These are phyloP conservation scores for Calliphora vicina DNA, from an alignment of 1,140 invertebrate genomes.

Conservation along the genomic window DNA sequence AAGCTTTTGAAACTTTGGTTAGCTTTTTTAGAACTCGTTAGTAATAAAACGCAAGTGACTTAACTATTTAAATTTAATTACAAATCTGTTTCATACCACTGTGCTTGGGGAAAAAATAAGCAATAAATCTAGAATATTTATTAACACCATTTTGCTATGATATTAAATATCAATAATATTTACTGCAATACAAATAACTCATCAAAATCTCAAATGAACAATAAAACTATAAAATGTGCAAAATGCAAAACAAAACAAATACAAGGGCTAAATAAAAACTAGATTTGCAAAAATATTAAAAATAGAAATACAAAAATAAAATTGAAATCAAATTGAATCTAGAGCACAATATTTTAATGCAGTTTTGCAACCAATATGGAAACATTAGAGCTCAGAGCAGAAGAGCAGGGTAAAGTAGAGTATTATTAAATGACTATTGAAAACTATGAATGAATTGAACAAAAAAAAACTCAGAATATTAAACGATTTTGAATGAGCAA, in stretches of 20 bases:
- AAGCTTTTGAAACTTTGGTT: too few species aligned
- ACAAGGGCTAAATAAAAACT: conserved; percentile 1
- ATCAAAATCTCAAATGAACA: conserved; percentile 26
- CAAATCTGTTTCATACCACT: neutral
- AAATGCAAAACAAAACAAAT: neutral
- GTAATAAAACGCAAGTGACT: too few species aligned
- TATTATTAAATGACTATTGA: neutral
- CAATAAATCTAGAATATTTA: conserved; percentile 17
- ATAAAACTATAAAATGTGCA: conserved; percentile 4
- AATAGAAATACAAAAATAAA: neutral
- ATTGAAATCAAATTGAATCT: neutral
- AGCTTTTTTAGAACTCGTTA: too few species aligned
- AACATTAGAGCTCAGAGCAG: neutral
- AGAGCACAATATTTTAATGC: neutral
- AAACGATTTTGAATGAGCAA: conserved; percentile 6
- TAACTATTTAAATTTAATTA: too few species aligned
- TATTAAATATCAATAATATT: conserved; percentile 33
- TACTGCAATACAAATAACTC: conserved; percentile 21
- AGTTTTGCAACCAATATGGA: neutral
- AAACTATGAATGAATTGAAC: neutral
- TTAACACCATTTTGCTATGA: conserved; percentile 17
- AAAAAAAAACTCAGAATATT: neutral
- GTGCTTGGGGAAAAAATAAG: neutral
- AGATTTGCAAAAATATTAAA: conserved; percentile 9
- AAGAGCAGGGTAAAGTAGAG: neutral